Conservation (phyloP, 1,140 invertebrate genomes). For the Lepeophtheirus salmonis region DNA sequence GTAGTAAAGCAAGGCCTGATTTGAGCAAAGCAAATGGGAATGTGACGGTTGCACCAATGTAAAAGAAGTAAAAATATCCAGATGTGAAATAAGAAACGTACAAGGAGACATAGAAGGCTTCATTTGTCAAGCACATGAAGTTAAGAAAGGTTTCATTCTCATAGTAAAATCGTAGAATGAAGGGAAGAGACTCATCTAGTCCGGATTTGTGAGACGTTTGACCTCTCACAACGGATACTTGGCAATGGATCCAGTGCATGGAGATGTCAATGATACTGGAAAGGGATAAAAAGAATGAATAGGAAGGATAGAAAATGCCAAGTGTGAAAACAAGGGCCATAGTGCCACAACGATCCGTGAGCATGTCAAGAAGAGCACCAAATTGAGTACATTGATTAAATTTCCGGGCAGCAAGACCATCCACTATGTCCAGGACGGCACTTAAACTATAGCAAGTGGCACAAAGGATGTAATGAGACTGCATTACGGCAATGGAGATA, state of each 20-base stretch:
- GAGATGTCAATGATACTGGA: conserved; percentile 86
- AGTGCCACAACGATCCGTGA: conserved; percentile 92
- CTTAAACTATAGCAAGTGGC: conserved; percentile 70
- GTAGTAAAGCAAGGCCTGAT: conserved; percentile 60
- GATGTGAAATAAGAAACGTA: conserved; percentile 77
- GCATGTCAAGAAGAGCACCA: conserved; percentile 89
- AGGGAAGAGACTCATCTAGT: conserved; percentile 67
- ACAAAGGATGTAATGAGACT: conserved; percentile 55
- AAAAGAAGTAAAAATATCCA: conserved; percentile 58
- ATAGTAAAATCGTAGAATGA: conserved; percentile 75
- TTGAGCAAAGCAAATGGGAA: conserved; percentile 70
- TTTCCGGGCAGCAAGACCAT: conserved; percentile 83
- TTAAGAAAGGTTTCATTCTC: conserved; percentile 72
- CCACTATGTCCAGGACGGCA: conserved; percentile 80
- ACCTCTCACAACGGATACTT: conserved; percentile 37
- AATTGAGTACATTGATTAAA: conserved; percentile 92
- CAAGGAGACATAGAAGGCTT: conserved; percentile 76
- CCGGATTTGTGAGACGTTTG: conserved; percentile 50
- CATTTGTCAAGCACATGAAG: conserved; percentile 86
- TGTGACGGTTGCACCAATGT: conserved; percentile 44
- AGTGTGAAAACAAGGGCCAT: conserved; percentile 71
- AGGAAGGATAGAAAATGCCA: conserved; percentile 74
- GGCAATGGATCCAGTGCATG: conserved; percentile 94
- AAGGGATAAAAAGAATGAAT: conserved; percentile 85
- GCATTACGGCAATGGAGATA: conserved; percentile 87